These are phyloP conservation scores for Athene cunicularia DNA, from an alignment of 2,113 vertebrate species.

Conservation along the genomic window DNA sequence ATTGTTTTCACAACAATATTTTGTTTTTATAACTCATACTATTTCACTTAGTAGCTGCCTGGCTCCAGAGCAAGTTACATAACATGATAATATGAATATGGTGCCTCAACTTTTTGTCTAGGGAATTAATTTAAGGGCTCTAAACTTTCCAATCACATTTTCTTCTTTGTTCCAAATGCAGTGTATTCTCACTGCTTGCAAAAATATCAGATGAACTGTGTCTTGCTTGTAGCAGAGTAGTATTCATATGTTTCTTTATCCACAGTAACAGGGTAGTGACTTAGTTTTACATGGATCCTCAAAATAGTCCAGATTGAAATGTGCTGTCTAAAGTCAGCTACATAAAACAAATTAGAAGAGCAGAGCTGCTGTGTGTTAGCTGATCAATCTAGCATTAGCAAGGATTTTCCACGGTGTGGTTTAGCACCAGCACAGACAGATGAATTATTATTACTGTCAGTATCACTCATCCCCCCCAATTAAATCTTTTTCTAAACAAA, in stretches of 20 bases:
- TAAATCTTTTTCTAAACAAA: conserved; percentile 47
- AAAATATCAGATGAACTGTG: neutral
- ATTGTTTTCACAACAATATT: conserved; percentile 60
- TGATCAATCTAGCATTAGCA: conserved; percentile 43
- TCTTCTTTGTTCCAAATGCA: neutral
- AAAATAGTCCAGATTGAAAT: conserved; percentile 42
- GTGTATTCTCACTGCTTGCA: conserved; percentile 15
- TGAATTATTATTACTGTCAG: conserved; percentile 18
- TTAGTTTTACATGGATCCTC: conserved; percentile 25
- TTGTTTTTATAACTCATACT: conserved; percentile 55
- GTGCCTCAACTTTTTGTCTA: conserved; percentile 47
- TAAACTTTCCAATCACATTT: conserved; percentile 53
- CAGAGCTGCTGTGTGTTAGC: neutral
- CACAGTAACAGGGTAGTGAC: neutral
- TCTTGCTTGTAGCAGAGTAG: conserved; percentile 18
- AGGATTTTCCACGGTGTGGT: conserved; percentile 35
- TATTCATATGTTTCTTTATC: neutral
- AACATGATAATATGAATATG: conserved; percentile 50
- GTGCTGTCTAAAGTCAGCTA: conserved; percentile 18
- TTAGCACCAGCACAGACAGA: conserved; percentile 10
- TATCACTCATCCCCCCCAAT: neutral
- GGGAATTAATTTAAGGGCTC: conserved; percentile 56
- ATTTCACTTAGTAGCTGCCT: conserved; percentile 54
- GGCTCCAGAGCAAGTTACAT: conserved; percentile 12
- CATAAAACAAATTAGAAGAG: conserved; percentile 53